Evolutionary conservation across 2,113 vertebrate species (phyloP), one percentile per base, ranked within the genome.

Genomic region (Tachycineta bicolor): DNA sequence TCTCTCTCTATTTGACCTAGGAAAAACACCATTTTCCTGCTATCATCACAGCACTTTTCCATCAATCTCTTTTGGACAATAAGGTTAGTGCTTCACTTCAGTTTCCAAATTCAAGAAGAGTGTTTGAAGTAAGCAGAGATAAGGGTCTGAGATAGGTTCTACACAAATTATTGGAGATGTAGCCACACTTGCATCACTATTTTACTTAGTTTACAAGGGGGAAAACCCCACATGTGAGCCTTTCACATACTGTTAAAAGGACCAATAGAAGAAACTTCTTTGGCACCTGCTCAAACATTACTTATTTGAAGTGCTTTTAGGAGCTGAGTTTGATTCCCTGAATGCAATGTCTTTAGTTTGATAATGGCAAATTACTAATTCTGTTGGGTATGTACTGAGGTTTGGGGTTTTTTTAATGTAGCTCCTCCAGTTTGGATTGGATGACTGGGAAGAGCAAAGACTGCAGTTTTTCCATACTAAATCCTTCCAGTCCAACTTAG

Each of bases 261-360:
- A 64, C 11, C 52, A 64, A 16, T 12, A 44, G 17, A 77, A 88
- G 5, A 11, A 90, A 43, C 10, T 43, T 70, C 60, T 88, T 49
- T 53, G 70, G 26, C 11, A 43, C 0, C 5, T 67, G 11, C 34
- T 63, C 16, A 52, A 79, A 73, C 5, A 55, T 34, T 8, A 33
- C 4, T 68, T 70, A 14, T 52, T 76, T 86, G 25, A 46, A 65
- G 31, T 84, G 8, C 12, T 19, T 6, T 34, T 62, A 67, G 23
- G 12, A 34, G 15, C 49, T 88, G 58, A 33, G 21, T 24, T 85
- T 0, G 0, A 21, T 28, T 63, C 34, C 11, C 39, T 46, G 9
- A 73, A 56, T 0, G 2, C 18, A 55, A 34, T 43, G 12, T 18
- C 37, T n/a, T 94, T 41, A 68, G 22, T 33, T 50, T 60, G 9